phyloP scores from a whole-genome alignment of 2,888 invertebrate genomes.

The Tinea trinotella region DNA sequence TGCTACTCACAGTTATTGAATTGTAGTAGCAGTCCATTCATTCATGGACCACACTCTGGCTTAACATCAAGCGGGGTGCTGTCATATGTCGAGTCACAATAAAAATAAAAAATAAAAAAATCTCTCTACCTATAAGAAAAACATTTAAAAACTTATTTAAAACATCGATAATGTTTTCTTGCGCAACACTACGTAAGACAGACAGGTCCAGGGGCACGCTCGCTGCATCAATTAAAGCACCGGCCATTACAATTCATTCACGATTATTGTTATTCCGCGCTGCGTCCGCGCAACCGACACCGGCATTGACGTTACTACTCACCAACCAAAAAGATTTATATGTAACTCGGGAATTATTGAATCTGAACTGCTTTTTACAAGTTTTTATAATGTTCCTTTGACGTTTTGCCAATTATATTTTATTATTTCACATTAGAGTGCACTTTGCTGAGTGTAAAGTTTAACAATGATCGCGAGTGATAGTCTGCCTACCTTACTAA shows the following conservation, averaged over 20 bases:
- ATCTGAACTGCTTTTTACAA: slow-evolving; percentile 2
- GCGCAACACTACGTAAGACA: slow-evolving; percentile 27
- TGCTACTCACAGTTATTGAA: too few species aligned
- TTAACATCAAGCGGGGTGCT: too few species aligned
- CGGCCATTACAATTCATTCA: slow-evolving; percentile 63
- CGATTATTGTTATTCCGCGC: slow-evolving; percentile 54
- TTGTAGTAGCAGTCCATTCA: too few species aligned
- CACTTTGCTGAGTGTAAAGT: too few species aligned
- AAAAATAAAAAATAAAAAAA: too few species aligned
- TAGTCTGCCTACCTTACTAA: too few species aligned
- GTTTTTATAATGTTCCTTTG: not conserved
- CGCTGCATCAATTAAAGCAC: slow-evolving; percentile 53
- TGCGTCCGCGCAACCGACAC: slow-evolving; percentile 34
- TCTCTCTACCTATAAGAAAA: too few species aligned
- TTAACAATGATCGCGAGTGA: too few species aligned
- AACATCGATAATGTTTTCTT: slow-evolving; percentile 25
- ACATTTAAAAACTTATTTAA: too few species aligned
- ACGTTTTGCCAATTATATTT: not conserved
- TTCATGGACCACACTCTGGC: too few species aligned
- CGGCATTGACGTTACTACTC: slow-evolving; percentile 36
- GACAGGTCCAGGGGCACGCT: slow-evolving; percentile 40
- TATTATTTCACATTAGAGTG: too few species aligned
- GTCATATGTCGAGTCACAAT: too few species aligned
- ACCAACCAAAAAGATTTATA: slow-evolving; percentile 15
- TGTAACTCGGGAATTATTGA: slow-evolving; percentile 10